Evolutionary conservation across 2,888 invertebrate species (phyloP).

Genomic region (Scaptomyza reducta): DNA sequence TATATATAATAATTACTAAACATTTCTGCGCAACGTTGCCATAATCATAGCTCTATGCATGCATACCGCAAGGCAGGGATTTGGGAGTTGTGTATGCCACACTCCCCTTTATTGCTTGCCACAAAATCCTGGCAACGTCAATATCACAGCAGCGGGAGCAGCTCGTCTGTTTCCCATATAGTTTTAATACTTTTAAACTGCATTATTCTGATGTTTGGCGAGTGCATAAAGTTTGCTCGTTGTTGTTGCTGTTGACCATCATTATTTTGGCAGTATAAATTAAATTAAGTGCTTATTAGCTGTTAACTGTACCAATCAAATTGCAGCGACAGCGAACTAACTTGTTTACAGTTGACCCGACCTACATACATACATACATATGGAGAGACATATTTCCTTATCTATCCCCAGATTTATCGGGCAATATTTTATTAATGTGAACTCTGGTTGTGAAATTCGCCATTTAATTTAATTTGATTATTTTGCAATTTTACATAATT

Average conservation of each 20-base stretch:
- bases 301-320: conserved; percentile 34
- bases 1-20: conserved; percentile 74
- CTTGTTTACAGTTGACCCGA: conserved; percentile 10
- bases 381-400: neutral
- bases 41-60: conserved; percentile 12
- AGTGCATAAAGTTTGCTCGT: neutral
- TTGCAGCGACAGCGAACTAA: conserved; percentile 1
- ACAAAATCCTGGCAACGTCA: conserved; percentile 60
- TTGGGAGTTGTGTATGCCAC: conserved; percentile 1
- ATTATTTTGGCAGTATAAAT: conserved; percentile 53
- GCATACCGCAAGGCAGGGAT: neutral
- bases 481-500: conserved; percentile 24
- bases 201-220: conserved; percentile 44
- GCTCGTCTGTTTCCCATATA: conserved; percentile 51
- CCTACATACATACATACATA: neutral
- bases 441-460: conserved; percentile 29
- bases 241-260: conserved; percentile 15
- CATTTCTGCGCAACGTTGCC: conserved; percentile 54
- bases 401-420: neutral
- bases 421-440: conserved; percentile 45
- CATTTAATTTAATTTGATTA: conserved; percentile 50
- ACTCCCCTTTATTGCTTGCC: conserved; percentile 15
- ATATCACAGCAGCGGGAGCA: conserved; percentile 25
- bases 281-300: conserved; percentile 75
- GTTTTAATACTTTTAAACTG: conserved; percentile 75